Conservation (phyloP, 2,888 invertebrate species). For the Diploptera punctata region DNA sequence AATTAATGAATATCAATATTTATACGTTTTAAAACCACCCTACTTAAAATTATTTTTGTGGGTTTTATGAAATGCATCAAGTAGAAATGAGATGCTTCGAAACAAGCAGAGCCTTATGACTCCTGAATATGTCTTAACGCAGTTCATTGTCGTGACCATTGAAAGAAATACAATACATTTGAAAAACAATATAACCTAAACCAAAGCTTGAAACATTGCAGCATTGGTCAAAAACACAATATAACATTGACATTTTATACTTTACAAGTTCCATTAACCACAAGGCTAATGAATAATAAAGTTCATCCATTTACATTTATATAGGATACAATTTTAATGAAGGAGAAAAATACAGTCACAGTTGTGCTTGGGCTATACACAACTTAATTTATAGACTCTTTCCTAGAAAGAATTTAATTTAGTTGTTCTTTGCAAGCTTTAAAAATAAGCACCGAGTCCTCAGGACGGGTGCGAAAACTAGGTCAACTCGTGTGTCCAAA, state of each 20-base stretch:
- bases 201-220: constrained; percentile 23
- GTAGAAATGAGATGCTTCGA: constrained; percentile 24
- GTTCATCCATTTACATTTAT: background rate
- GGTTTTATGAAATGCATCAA: constrained; percentile 25
- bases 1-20: constrained; percentile 29
- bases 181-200: constrained; percentile 26
- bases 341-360: constrained; percentile 26
- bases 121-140: background rate
- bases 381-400: constrained; percentile 26
- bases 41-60: constrained; percentile 21
- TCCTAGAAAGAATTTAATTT: constrained; percentile 36
- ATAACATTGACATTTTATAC: background rate
- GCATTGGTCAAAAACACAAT: constrained; percentile 19
- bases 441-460: constrained; percentile 30
- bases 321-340: background rate
- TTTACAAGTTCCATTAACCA: constrained; percentile 17
- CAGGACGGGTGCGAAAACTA: background rate
- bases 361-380: constrained; percentile 28
- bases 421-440: constrained; percentile 18
- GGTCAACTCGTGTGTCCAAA: background rate
- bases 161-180: constrained; percentile 18
- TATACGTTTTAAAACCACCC: constrained; percentile 25
- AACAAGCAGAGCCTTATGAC: constrained; percentile 15
- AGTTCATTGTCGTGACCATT: background rate
- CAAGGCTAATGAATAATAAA: background rate